Conservation (phyloP, 2,113 vertebrate species). For the Caranx melampygus region DNA sequence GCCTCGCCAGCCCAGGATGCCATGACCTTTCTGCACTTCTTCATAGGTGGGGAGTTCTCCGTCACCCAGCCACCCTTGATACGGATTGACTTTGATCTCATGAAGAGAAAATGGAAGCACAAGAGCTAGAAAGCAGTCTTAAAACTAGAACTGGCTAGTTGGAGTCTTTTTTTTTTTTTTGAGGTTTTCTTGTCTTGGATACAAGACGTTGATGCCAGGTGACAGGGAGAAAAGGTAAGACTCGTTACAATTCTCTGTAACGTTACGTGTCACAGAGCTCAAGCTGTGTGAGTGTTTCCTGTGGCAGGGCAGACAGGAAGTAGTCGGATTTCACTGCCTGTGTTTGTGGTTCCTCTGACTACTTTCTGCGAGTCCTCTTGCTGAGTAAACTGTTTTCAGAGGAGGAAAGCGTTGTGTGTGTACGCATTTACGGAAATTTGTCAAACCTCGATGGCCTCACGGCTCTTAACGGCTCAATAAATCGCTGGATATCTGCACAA, state of each 20-base stretch:
- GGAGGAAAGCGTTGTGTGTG: conserved; percentile 8
- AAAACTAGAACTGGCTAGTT: neutral
- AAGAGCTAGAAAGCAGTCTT: conserved; percentile 19
- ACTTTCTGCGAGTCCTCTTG: conserved; percentile 59
- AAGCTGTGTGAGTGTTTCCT: conserved; percentile 82
- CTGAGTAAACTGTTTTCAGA: conserved; percentile 65
- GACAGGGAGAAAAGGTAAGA: conserved; percentile 54
- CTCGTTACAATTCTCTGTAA: conserved; percentile 28
- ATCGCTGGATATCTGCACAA: neutral
- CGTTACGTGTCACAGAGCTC: conserved; percentile 62
- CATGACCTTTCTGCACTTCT: conserved; percentile 26
- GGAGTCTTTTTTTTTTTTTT: neutral
- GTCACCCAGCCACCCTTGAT: neutral
- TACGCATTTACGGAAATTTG: conserved; percentile 25
- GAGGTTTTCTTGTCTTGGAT: conserved; percentile 13
- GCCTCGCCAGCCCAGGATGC: conserved; percentile 36
- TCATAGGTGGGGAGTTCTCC: conserved; percentile 27
- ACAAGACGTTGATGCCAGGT: neutral
- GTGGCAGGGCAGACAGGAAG: conserved; percentile 82
- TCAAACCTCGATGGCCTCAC: neutral
- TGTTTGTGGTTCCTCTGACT: conserved; percentile 54
- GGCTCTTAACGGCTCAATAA: neutral
- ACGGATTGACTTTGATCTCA: conserved; percentile 31
- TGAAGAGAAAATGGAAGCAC: conserved; percentile 55
- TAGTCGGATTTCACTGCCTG: conserved; percentile 69